Evolutionary conservation across 92 coral and sea anemone species (phyloP).

Genomic region (Pocillopora meandrina): DNA sequence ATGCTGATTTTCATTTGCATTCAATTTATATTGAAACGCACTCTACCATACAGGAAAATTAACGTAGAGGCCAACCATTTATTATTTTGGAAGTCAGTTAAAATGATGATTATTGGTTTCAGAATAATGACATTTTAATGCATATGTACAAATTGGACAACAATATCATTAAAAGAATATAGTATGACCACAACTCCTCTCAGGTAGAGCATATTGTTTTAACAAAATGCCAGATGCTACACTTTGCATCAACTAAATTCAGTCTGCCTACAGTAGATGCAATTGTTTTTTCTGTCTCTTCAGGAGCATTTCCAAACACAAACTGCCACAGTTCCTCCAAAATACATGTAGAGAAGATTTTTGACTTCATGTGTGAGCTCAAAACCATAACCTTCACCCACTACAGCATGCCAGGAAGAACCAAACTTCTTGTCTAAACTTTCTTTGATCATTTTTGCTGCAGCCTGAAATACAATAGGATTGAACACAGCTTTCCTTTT

Average conservation of each 20-base stretch:
- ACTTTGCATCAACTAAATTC: not conserved
- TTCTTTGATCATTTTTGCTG: conserved; percentile 99
- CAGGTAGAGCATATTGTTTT: too few relatives aligned
- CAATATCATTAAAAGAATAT: too few relatives aligned
- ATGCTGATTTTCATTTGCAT: too few relatives aligned
- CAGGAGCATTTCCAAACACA: conserved; percentile 97
- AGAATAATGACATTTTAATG: too few relatives aligned
- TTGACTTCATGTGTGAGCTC: conserved; percentile 99
- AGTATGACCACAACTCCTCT: too few relatives aligned
- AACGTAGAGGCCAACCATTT: too few relatives aligned
- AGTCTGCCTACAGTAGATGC: not conserved
- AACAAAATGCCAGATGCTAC: too few relatives aligned
- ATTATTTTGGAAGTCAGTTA: too few relatives aligned
- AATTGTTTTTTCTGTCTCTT: not conserved
- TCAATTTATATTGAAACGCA: too few relatives aligned
- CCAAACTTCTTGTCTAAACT: conserved; percentile 99
- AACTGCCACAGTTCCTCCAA: conserved; percentile 93
- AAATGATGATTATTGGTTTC: too few relatives aligned
- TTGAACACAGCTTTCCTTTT: not conserved
- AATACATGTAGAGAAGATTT: conserved; percentile 93
- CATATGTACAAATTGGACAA: too few relatives aligned
- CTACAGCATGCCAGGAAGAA: conserved; percentile 99
- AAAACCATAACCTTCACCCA: conserved; percentile 98
- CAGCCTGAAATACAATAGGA: conserved; percentile 63
- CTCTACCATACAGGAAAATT: too few relatives aligned